Evolutionary conservation across 1,140 invertebrate genomes (phyloP), one percentile per base, ranked within the genome.

Genomic region (Drosophila trapezifrons): DNA sequence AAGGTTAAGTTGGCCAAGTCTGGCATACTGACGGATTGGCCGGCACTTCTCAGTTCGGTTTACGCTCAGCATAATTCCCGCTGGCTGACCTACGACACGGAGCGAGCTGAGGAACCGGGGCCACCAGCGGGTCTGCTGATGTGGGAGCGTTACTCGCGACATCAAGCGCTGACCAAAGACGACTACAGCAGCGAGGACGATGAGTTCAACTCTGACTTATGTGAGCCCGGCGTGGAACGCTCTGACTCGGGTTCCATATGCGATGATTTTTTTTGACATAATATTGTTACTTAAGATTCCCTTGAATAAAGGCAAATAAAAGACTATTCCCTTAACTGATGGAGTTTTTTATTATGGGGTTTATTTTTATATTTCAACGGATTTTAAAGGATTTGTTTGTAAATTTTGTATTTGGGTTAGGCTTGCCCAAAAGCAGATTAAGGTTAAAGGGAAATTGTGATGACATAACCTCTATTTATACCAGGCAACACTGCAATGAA

Each of bases 11-110:
- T 87, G 43, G 64, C 76, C 29, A 87, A 87, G 27, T 15, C 29
- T n/a, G 29, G 29, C 10, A 20, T 32, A 8, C 32, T 22, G 4
- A 2, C 12, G 1, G 45, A 47, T 10, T 87, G 83, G 84, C 80
- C 83, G 25, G 71, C 35, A 0, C 25, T 87, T 35, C 54, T 78
- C 0, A 54, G 35, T 7, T 78, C 80, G 0, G 42, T 66, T 1
- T 27, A 49, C 15, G 42, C 40, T 2, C 76, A 87, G 46, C 62
- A 80, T 15, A 18, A 67, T 49, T 25, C 17, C n/a, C 72, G 27
- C 9, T 87, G 83, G 83, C 4, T 87, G 22, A 18, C 35, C 20
- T 87, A 89, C 13, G 77, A 89, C 15, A 42, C 54, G 4, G 65
- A 73, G 2, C 55, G 43, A 3, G 35, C 32, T 18, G 10, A 55